Conservation (phyloP, 92 coral and sea anemone genomes). For the Plumapathes pennacea region DNA sequence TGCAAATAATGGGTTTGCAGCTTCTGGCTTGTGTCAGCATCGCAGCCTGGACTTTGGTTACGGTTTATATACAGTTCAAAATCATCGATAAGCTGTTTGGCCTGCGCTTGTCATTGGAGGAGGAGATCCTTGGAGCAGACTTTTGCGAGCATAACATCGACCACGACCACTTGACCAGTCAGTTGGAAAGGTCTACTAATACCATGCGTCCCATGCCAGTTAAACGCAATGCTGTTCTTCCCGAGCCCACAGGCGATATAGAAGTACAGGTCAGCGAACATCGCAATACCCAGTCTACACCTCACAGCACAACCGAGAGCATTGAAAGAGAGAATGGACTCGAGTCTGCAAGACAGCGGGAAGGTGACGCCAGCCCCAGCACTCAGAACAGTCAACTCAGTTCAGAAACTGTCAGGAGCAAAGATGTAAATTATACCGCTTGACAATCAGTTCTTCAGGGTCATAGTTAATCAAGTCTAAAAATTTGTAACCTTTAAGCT, state of each 20-base stretch:
- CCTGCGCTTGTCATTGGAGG: constrained; percentile 47
- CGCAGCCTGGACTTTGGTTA: constrained; percentile 46
- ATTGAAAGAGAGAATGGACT: background rate
- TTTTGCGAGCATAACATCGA: constrained; percentile 53
- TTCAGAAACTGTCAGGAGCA: no score
- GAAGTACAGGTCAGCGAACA: background rate
- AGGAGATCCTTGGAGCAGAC: constrained; percentile 66
- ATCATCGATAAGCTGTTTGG: constrained; percentile 53
- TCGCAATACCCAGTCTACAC: background rate
- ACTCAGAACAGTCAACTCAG: no score
- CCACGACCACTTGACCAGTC: background rate
- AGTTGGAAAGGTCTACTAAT: no score
- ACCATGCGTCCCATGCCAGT: constrained; percentile 6
- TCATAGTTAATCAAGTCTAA: no score
- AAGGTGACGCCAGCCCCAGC: no score
- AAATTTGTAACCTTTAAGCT: no score
- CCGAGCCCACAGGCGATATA: background rate
- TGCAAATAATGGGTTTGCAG: constrained; percentile 60
- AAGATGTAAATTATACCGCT: no score
- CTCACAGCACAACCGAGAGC: background rate
- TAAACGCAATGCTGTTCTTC: constrained; percentile 8
- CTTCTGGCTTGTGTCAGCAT: constrained; percentile 59
- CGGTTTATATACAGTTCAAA: constrained; percentile 48
- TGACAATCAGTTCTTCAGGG: no score
- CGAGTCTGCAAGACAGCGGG: no score